phyloP scores from a whole-genome alignment of 2,797 vertebrate species.

The Danio tinwini region DNA sequence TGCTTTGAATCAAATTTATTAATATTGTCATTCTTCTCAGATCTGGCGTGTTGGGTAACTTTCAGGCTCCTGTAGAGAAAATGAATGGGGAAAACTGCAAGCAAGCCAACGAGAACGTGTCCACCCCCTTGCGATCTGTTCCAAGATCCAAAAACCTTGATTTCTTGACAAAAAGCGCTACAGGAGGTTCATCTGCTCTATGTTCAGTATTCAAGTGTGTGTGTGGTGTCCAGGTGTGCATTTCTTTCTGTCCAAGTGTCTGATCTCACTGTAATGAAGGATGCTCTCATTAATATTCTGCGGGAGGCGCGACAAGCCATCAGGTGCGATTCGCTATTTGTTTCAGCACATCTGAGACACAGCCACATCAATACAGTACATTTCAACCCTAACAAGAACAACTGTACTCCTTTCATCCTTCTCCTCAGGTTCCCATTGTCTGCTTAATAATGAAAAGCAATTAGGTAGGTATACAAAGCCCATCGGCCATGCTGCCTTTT shows the following conservation, averaged over 20 bases:
- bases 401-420: conserved; percentile 78
- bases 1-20: background rate
- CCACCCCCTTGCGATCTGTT: background rate
- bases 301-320: conserved; percentile 69
- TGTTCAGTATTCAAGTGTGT: conserved; percentile 24
- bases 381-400: conserved; percentile 76
- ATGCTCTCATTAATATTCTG: conserved; percentile 71
- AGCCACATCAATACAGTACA: conserved; percentile 77
- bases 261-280: conserved; percentile 57
- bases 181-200: conserved; percentile 10
- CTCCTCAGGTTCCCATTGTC: conserved; percentile 77
- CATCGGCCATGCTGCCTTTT: conserved; percentile 70
- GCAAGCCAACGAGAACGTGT: background rate
- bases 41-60: background rate
- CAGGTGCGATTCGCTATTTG: conserved; percentile 75
- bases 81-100: conserved; percentile 3
- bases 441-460: conserved; percentile 82
- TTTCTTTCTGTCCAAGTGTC: conserved; percentile 50
- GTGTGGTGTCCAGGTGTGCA: conserved; percentile 50
- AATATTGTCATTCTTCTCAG: background rate
- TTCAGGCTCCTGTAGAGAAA: conserved; percentile 15
- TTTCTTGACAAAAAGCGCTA: conserved; percentile 27
- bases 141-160: background rate
- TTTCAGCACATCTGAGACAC: conserved; percentile 77
- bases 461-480: conserved; percentile 81